Percentiles rank a stretch among this genome's conserved stretches.
These are phyloP conservation scores for Ormyrus nitidulus DNA, from an alignment of 2,888 invertebrate genomes.

Conservation along the genomic window DNA sequence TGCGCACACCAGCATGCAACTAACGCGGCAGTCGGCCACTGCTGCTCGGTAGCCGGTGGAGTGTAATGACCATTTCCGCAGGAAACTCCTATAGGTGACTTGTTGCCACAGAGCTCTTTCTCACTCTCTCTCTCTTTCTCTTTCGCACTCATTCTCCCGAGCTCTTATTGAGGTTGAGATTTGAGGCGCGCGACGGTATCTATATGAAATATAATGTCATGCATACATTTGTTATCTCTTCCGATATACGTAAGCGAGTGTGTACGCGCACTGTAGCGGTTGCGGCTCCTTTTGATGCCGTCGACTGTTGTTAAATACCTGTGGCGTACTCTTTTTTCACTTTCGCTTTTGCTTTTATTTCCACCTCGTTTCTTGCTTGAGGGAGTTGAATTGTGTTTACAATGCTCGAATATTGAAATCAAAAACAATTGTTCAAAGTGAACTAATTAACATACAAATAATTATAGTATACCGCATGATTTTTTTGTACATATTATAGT, in stretches of 20 bases:
- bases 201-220: not conserved
- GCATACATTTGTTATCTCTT: not conserved
- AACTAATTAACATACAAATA: no score
- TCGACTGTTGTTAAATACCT: not conserved
- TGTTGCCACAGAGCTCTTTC: not conserved
- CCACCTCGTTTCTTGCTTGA: no score
- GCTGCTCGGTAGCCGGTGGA: slow-evolving; percentile 19
- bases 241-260: no score
- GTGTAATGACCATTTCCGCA: slow-evolving; percentile 50
- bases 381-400: no score
- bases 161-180: slow-evolving; percentile 27
- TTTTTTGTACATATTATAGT: no score
- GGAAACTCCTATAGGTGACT: slow-evolving; percentile 47
- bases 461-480: no score
- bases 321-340: not conserved
- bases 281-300: not conserved
- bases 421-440: no score
- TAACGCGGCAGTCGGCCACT: no score
- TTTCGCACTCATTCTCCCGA: no score
- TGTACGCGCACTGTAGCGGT: not conserved
- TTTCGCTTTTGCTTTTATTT: not conserved
- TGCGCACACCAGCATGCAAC: no score
- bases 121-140: slow-evolving; percentile 3
- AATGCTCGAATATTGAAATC: no score
- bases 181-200: slow-evolving; percentile 2